Evolutionary conservation across 2,888 invertebrate genomes (phyloP).

Genomic region (Biston stratarius): DNA sequence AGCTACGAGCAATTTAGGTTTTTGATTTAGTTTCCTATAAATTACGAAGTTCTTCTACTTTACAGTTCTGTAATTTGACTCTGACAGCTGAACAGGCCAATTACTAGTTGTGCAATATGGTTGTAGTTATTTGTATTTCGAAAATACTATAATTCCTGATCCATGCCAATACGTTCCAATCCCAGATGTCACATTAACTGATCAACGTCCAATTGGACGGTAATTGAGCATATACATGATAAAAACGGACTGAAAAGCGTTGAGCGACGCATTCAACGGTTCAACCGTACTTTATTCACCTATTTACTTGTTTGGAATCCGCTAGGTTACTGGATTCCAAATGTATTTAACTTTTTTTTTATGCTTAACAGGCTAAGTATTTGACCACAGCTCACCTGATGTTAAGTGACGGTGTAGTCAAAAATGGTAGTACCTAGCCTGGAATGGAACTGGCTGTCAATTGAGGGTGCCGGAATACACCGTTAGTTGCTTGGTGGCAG

Average conservation of each 20-base stretch:
- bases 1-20: too few relatives aligned
- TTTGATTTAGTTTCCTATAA: not conserved
- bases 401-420: too few relatives aligned
- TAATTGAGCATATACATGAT: constrained; percentile 58
- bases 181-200: constrained; percentile 43
- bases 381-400: too few relatives aligned
- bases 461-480: too few relatives aligned
- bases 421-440: too few relatives aligned
- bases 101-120: not conserved
- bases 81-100: too few relatives aligned
- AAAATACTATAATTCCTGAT: constrained; percentile 20
- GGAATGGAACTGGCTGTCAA: too few relatives aligned
- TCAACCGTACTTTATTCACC: not conserved
- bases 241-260: constrained; percentile 47
- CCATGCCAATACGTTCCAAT: constrained; percentile 32
- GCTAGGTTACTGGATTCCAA: too few relatives aligned
- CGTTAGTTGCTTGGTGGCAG: too few relatives aligned
- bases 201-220: constrained; percentile 51
- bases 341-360: too few relatives aligned
- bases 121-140: not conserved
- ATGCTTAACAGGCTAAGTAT: too few relatives aligned
- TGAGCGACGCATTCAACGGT: constrained; percentile 25
- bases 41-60: not conserved
- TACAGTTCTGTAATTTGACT: too few relatives aligned
- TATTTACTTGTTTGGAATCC: not conserved